These are phyloP conservation scores for Palloptera scutellata DNA, from an alignment of 2,888 invertebrate species.

Conservation along the genomic window DNA sequence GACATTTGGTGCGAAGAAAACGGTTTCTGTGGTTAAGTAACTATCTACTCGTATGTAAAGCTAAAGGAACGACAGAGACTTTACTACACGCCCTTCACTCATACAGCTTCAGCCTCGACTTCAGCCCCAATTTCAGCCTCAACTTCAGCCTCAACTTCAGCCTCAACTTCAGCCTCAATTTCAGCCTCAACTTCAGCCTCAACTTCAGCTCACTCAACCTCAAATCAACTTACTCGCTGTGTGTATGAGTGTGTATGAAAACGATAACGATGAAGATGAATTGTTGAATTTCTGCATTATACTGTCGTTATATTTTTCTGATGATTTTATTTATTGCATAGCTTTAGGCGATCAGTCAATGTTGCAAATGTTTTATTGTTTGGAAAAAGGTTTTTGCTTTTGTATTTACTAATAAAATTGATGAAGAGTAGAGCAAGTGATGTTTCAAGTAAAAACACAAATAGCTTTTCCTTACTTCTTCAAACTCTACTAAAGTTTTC, in stretches of 20 bases:
- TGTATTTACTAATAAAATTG: slow-evolving; percentile 1
- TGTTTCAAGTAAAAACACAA: too few species aligned
- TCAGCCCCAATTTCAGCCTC: too few species aligned
- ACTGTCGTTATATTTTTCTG: background rate
- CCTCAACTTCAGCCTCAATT: too few species aligned
- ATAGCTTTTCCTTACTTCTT: too few species aligned
- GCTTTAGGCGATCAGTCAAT: slow-evolving; percentile 30
- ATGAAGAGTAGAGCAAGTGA: background rate
- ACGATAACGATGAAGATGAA: background rate
- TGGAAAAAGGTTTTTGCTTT: background rate
- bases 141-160: too few species aligned
- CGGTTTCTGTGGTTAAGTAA: too few species aligned
- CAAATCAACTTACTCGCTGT: background rate
- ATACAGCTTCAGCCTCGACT: too few species aligned
- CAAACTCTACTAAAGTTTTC: background rate
- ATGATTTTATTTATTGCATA: slow-evolving; percentile 7
- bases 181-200: too few species aligned
- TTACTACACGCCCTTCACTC: too few species aligned
- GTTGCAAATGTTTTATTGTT: slow-evolving; percentile 7
- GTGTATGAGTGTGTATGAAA: background rate
- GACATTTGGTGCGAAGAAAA: too few species aligned
- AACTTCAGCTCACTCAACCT: background rate
- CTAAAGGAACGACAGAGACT: too few species aligned
- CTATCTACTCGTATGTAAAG: too few species aligned
- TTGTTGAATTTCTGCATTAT: background rate